Base-by-base conservation (phyloP, 2,797 vertebrate species). In the Sphaeramia orbicularis region DNA sequence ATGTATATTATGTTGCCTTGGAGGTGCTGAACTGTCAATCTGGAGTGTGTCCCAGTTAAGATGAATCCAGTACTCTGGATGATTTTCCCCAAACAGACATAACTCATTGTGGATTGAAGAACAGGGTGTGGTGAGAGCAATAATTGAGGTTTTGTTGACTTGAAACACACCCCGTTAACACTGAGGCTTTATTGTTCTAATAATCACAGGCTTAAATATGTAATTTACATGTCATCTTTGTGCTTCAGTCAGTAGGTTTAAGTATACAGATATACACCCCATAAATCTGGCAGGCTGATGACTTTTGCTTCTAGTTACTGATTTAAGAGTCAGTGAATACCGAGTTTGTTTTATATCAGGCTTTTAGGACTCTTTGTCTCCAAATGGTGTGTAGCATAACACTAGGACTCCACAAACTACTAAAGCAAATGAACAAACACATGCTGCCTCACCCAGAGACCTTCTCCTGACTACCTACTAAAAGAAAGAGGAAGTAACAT, bases 111-210 rank as follows among this genome's bases (percentile, higher is more conserved):
- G 12, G 2, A n/a, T 67, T 27, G 8, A 56, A 35, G 30, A 41
- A 13, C 13, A 27, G 41, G 67, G 30, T 52, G 62, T 52, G 65
- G 35, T 44, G n/a, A 12, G 7, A 48, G 40, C 35, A 74, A 69
- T 73, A 49, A 38, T 56, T 59, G 11, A 62, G 43, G 24, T 7
- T 13, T 32, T 36, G 51, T 32, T 64, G 41, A 11, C n/a, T 52
- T 64, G 21, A 19, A 51, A 47, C 41, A 35, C 8, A 37, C 11
- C n/a, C 18, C 59, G 36, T 40, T 18, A 11, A 38, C 9, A 18
- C 37, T 64, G 24, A 11, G 24, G 21, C 47, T 36, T 13, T 64
- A 41, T 30, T 38, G 27, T 40, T 50, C 10, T 2, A 41, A 62
- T 12, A 58, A 36, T 40, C 1, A 18, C 27, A 9, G 37, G 30